Conservation (phyloP, 2,797 vertebrate genomes). For the Uromys caudimaculatus region DNA sequence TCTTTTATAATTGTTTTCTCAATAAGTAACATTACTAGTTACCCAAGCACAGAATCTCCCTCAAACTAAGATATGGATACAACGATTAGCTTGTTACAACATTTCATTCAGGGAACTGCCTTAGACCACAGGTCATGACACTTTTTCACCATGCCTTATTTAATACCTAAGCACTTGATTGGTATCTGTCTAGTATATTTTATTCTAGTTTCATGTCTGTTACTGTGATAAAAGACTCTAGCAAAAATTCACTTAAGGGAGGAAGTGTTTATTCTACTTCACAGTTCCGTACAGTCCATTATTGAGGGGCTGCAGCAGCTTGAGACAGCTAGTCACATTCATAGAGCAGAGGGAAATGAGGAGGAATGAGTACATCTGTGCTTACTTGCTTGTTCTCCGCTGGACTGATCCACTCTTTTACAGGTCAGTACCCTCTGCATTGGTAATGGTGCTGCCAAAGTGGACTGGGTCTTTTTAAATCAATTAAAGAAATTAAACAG, state of each 20-base stretch:
- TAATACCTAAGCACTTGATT: not conserved
- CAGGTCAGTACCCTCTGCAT: not conserved
- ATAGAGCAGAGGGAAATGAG: not conserved
- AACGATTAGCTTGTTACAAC: not conserved
- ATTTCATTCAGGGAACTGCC: not conserved
- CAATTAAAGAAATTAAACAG: not conserved
- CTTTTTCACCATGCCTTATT: constrained; percentile 24
- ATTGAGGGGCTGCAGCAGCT: not conserved
- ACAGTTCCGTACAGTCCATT: not conserved
- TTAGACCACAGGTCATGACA: not conserved
- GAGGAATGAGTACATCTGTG: not conserved
- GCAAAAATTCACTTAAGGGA: not conserved
- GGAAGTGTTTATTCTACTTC: not conserved
- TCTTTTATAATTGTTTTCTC: constrained; percentile 25
- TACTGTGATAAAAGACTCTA: not conserved
- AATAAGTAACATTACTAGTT: not conserved
- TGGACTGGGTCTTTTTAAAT: not conserved
- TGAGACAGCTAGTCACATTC: not conserved
- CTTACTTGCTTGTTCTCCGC: not conserved
- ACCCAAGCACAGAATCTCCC: not conserved
- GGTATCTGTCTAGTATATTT: not conserved
- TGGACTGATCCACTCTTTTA: not conserved
- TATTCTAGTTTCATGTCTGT: not conserved
- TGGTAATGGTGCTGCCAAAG: not conserved
- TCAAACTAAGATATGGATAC: not conserved